Evolutionary conservation across 1,140 invertebrate species (phyloP), one percentile per base, ranked within the genome.

Genomic region (Halesus radiatus): DNA sequence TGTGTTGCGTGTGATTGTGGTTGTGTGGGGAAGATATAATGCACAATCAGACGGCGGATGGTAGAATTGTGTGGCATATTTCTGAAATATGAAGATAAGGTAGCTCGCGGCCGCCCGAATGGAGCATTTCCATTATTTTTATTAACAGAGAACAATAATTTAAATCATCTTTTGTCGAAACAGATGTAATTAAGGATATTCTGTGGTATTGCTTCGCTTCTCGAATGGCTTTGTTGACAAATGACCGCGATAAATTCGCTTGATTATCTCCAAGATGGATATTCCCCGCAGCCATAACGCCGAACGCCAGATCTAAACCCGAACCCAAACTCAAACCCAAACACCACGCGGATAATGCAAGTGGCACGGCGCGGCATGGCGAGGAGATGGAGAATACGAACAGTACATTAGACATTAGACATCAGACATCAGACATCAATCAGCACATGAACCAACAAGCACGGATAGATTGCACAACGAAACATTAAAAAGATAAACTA

Each of bases 161-260:
- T 80, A 83, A 83, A 83, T 83, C 82, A 83, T 83, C 75, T 73
- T 79, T 80, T 76, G 79, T 83, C 82, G 82, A 81, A 82, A 79
- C 50, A 76, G 79, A 83, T 80, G 79, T 64, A 76, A 83, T 83
- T 80, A 80, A 70, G 80, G 82, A 81, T 83, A 75, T 80, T 78
- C 66, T 45, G 50, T 62, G 81, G 73, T 70, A 80, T 80, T 82
- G 78, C 81, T 75, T 56, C 68, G 70, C 54, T 70, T 79, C 77
- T 83, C 58, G 62, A 83, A 79, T 77, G 56, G 72, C 66, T 79
- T 70, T 60, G 82, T 81, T 83, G 82, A 83, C 82, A 83, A 83
- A 83, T 80, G 64, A 76, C 79, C 76, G 62, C 72, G 76, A 83
- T 83, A 81, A 83, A 83, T 83, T 68, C 75, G 50, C 52, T 23